These are phyloP conservation scores for Drosophila greeni DNA, from an alignment of 2,888 invertebrate species.

Conservation along the genomic window DNA sequence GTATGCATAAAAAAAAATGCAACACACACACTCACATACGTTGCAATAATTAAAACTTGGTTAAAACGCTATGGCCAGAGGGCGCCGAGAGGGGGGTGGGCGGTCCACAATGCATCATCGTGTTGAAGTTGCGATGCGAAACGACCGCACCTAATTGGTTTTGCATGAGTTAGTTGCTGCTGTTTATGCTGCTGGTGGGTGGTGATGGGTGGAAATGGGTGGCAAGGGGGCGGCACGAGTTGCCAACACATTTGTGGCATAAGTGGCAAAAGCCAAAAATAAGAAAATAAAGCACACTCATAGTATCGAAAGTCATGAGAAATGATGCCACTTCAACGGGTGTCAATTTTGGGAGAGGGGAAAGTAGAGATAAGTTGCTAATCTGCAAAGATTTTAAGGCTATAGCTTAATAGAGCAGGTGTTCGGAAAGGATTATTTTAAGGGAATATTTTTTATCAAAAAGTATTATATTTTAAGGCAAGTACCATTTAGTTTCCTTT, in stretches of 20 bases:
- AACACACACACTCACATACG: slow-evolving; percentile 8
- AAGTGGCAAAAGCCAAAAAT: slow-evolving; percentile 45
- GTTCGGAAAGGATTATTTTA: too few relatives aligned
- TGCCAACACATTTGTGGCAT: slow-evolving; percentile 47
- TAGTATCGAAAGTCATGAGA: slow-evolving; percentile 7
- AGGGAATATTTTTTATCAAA: too few relatives aligned
- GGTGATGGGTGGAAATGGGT: slow-evolving; percentile 1
- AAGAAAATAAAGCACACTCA: slow-evolving; percentile 7
- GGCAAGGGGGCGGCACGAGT: neutral
- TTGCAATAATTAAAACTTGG: slow-evolving; percentile 50
- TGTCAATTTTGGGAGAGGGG: too few relatives aligned
- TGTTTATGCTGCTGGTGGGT: slow-evolving; percentile 12
- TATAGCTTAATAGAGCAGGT: neutral
- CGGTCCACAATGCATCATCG: slow-evolving; percentile 42
- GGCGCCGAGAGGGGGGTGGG: neutral
- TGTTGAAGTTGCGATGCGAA: slow-evolving; percentile 62
- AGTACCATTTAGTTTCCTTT: too few relatives aligned
- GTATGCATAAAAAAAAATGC: neutral
- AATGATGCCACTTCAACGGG: slow-evolving; percentile 4
- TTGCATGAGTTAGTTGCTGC: slow-evolving; percentile 66
- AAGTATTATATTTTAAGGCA: too few relatives aligned
- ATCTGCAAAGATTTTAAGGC: neutral
- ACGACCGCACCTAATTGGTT: slow-evolving; percentile 70
- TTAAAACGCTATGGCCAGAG: slow-evolving; percentile 19
- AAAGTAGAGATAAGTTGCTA: too few relatives aligned